Percentiles rank a stretch among this genome's conserved stretches.
phyloP scores from a whole-genome alignment of 2,888 invertebrate genomes.

The Uropetala carovei region DNA sequence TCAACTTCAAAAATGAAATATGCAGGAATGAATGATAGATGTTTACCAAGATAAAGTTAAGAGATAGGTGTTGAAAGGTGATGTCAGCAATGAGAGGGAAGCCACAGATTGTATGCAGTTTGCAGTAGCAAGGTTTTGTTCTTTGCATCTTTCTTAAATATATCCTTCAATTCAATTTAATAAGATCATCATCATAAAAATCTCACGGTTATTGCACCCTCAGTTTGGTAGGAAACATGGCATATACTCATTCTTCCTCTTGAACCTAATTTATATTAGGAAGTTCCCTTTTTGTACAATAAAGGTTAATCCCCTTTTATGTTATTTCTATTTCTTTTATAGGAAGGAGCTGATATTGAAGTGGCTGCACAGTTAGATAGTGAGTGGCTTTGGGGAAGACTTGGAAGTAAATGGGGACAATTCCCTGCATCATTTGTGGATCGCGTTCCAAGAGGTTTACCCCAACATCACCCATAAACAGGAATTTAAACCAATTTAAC shows the following conservation, averaged over 20 bases:
- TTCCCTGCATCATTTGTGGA: conserved; percentile 88
- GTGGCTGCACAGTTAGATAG: conserved; percentile 83
- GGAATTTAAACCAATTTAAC: background rate
- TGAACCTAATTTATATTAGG: no score
- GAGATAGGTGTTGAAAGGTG: background rate
- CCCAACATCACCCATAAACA: conserved; percentile 13
- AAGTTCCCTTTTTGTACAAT: no score
- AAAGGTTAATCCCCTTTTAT: background rate
- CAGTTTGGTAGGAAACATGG: no score
- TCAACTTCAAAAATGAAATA: background rate
- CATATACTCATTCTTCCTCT: no score
- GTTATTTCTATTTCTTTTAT: conserved; percentile 69
- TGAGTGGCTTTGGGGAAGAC: conserved; percentile 88
- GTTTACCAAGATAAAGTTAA: background rate
- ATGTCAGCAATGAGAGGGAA: no score
- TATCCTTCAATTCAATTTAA: no score
- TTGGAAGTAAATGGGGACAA: conserved; percentile 82
- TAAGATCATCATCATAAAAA: no score
- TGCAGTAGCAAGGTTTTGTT: no score
- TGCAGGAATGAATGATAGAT: background rate
- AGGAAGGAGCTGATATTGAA: conserved; percentile 81
- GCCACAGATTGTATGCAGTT: no score
- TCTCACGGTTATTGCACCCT: no score
- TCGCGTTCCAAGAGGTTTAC: conserved; percentile 74
- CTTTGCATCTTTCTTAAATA: no score